phyloP scores from a whole-genome alignment of 1,140 invertebrate genomes.

The Pectinophora gossypiella region DNA sequence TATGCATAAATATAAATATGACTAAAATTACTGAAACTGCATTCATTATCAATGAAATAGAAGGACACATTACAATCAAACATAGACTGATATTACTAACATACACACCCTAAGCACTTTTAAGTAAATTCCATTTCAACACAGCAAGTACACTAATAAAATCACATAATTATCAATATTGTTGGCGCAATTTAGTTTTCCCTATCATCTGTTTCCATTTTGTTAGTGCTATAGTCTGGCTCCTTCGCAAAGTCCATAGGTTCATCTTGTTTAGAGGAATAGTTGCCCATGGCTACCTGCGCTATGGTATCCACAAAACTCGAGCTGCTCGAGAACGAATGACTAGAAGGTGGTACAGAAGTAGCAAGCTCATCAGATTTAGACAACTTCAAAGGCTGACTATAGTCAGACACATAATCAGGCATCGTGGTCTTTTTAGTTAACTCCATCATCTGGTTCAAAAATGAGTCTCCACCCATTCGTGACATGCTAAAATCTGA shows the following conservation, averaged over 20 bases:
- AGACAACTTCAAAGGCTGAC: constrained; percentile 55
- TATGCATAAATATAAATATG: background rate
- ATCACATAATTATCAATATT: no score
- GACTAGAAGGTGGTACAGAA: constrained; percentile 44
- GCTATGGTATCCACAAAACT: constrained; percentile 64
- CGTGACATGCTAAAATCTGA: constrained; percentile 55
- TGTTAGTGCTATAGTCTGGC: constrained; percentile 50
- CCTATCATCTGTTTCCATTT: constrained; percentile 40
- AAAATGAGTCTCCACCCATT: constrained; percentile 61
- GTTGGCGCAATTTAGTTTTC: constrained; percentile 51
- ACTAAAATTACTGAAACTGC: background rate
- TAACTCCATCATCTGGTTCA: constrained; percentile 72
- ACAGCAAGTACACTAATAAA: no score
- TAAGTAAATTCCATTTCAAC: no score
- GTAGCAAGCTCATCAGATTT: constrained; percentile 54
- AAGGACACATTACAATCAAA: background rate
- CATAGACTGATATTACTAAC: background rate
- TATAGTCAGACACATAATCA: constrained; percentile 62
- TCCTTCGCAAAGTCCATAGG: constrained; percentile 55
- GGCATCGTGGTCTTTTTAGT: constrained; percentile 72
- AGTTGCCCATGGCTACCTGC: constrained; percentile 63
- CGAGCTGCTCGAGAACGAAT: constrained; percentile 54
- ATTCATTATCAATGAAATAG: background rate
- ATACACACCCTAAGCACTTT: no score
- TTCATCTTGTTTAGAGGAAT: constrained; percentile 57